Evolutionary conservation across 2,797 vertebrate genomes (phyloP).

Genomic region (Telmatherina bonti): DNA sequence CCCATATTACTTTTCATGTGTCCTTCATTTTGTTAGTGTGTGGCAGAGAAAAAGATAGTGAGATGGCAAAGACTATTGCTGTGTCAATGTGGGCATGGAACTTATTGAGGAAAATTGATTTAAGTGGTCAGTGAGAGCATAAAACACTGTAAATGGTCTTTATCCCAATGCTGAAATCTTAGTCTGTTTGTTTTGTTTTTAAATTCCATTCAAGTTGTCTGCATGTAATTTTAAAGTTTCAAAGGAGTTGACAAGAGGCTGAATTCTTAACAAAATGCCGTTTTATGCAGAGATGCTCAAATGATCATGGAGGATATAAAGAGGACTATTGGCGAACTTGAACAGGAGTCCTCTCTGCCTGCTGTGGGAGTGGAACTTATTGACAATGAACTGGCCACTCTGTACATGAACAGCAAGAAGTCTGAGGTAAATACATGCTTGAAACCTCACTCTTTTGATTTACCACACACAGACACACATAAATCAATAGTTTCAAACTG

Average conservation of each 20-base stretch:
- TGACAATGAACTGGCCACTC: constrained; percentile 93
- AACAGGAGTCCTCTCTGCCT: constrained; percentile 95
- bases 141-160: neutral
- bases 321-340: constrained; percentile 93
- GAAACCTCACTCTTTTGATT: rapidly evolving
- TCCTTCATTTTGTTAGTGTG: neutral
- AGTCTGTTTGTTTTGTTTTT: neutral
- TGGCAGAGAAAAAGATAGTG: neutral
- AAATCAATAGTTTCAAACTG: neutral
- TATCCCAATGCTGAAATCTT: neutral
- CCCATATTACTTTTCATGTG: neutral
- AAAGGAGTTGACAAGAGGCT: neutral
- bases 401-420: constrained; percentile 99
- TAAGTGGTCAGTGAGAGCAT: neutral
- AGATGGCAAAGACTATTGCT: neutral
- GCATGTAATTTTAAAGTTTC: neutral
- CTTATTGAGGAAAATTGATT: no score
- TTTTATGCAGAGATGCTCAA: constrained; percentile 89
- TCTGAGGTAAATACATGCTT: constrained; percentile 88
- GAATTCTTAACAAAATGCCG: neutral
- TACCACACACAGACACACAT: neutral
- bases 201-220: no score
- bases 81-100: neutral
- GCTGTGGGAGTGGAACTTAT: constrained; percentile 95
- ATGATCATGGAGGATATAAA: constrained; percentile 99